These are phyloP conservation scores for Thymallus thymallus DNA, from an alignment of 2,113 vertebrate species.

Conservation along the genomic window DNA sequence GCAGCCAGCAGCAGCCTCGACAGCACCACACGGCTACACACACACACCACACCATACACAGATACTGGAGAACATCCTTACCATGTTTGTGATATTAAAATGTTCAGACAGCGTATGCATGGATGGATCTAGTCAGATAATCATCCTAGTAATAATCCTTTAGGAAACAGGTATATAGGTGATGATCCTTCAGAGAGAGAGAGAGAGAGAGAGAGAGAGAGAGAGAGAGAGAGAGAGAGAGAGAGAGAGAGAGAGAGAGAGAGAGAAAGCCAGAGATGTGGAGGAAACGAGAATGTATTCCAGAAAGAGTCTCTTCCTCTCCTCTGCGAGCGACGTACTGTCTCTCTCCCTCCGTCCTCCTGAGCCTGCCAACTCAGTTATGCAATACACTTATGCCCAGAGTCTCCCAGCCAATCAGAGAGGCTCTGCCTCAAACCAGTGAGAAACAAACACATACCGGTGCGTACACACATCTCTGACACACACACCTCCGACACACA, in stretches of 20 bases:
- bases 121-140: slow-evolving; percentile 64
- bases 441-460: slow-evolving; percentile 48
- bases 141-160: slow-evolving; percentile 62
- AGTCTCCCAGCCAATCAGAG: slow-evolving; percentile 74
- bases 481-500: slow-evolving; percentile 24
- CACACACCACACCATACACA: background rate
- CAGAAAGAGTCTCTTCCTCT: slow-evolving; percentile 59
- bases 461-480: slow-evolving; percentile 30
- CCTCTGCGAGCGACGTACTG: slow-evolving; percentile 62
- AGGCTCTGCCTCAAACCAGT: slow-evolving; percentile 61
- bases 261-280: slow-evolving; percentile 23
- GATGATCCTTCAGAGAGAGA: slow-evolving; percentile 36
- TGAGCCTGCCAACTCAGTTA: slow-evolving; percentile 74
- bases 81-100: slow-evolving; percentile 70
- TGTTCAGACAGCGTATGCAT: slow-evolving; percentile 71
- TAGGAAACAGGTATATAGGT: slow-evolving; percentile 21
- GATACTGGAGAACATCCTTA: slow-evolving; percentile 47
- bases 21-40: background rate
- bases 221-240: background rate
- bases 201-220: slow-evolving; percentile 19
- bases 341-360: slow-evolving; percentile 58
- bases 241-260: no score
- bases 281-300: slow-evolving; percentile 53
- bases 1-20: slow-evolving; percentile 35
- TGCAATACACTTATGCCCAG: slow-evolving; percentile 74